These are phyloP conservation scores for Zootoca vivipara DNA, from an alignment of 2,113 vertebrate species.

Conservation along the genomic window DNA sequence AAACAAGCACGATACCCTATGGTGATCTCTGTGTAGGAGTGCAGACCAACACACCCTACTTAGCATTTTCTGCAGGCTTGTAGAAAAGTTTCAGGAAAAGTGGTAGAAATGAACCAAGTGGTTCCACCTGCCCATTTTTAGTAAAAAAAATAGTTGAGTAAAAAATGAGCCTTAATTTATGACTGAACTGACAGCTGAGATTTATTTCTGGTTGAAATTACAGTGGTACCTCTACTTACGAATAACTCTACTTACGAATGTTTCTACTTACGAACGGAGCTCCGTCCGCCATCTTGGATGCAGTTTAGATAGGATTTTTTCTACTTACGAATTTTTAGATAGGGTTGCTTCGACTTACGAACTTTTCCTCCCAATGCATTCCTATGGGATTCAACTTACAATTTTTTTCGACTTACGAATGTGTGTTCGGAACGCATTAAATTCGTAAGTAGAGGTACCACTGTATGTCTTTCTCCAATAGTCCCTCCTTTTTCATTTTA, in stretches of 20 bases:
- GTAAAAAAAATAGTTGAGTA: constrained; percentile 49
- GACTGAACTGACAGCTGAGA: constrained; percentile 25
- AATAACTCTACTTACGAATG: too few relatives aligned
- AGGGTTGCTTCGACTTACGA: too few relatives aligned
- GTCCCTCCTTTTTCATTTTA: constrained; percentile 25
- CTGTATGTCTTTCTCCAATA: not conserved
- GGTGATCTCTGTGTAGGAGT: constrained; percentile 17
- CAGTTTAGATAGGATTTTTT: too few relatives aligned
- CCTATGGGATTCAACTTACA: too few relatives aligned
- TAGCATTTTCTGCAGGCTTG: constrained; percentile 48
- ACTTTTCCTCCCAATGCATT: too few relatives aligned
- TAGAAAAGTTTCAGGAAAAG: constrained; percentile 39
- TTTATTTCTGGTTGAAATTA: constrained; percentile 19
- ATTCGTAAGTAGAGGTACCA: too few relatives aligned
- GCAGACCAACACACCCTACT: constrained; percentile 32
- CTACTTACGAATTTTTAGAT: too few relatives aligned
- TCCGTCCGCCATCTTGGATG: too few relatives aligned
- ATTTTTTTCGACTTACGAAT: too few relatives aligned
- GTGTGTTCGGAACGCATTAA: too few relatives aligned
- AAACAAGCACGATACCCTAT: constrained; percentile 17
- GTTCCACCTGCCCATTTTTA: constrained; percentile 23
- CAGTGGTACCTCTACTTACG: too few relatives aligned
- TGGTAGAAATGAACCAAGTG: constrained; percentile 32
- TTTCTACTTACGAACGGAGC: too few relatives aligned
- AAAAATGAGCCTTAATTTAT: constrained; percentile 43